Evolutionary conservation across 2,113 vertebrate genomes (phyloP).

Genomic region (Poecile atricapillus): DNA sequence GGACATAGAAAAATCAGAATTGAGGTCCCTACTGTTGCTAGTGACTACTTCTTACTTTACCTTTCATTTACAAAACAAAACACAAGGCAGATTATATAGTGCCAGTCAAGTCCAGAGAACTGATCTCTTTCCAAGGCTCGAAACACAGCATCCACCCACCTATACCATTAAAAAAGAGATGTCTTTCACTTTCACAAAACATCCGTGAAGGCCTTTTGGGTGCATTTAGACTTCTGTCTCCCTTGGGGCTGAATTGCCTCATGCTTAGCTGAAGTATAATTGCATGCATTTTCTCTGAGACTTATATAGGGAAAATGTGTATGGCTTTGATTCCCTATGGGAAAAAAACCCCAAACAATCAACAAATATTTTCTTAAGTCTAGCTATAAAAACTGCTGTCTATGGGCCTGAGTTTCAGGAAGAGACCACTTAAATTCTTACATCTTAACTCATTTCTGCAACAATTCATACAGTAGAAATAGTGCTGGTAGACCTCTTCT

Average conservation of each 20-base stretch:
- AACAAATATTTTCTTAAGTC: not conserved
- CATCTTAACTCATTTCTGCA: not conserved
- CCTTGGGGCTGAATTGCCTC: not conserved
- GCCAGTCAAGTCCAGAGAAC: not conserved
- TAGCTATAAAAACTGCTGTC: not conserved
- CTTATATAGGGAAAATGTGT: not conserved
- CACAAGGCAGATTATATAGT: not conserved
- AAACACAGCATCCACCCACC: not conserved
- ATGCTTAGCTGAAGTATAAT: not conserved
- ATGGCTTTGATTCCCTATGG: not conserved
- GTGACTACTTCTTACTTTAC: not conserved
- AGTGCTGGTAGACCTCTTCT: not conserved
- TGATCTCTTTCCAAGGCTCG: not conserved
- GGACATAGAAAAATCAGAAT: not conserved
- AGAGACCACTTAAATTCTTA: not conserved
- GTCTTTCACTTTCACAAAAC: not conserved
- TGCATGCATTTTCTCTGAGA: not conserved
- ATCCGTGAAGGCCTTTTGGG: not conserved
- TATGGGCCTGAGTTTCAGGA: not conserved
- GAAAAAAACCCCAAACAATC: not conserved
- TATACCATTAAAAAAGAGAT: not conserved
- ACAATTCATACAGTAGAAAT: not conserved
- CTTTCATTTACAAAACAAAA: not conserved
- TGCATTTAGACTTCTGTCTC: not conserved
- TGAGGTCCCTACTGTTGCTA: not conserved